Evolutionary conservation across 2,888 invertebrate species (phyloP), one percentile per base, ranked within the genome.

Genomic region (Cephus spinipes): DNA sequence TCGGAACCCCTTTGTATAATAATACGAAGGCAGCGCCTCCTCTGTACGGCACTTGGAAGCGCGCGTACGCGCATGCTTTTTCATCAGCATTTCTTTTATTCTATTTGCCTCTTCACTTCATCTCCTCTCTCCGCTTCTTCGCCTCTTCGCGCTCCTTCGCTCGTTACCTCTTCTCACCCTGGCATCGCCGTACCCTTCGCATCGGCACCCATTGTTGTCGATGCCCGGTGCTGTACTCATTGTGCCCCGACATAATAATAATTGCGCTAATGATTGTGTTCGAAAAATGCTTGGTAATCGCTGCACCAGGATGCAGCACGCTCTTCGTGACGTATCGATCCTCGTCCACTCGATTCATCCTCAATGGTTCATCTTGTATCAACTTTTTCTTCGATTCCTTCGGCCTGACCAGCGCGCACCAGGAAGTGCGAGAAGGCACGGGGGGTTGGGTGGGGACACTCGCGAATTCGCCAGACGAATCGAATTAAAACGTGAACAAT

Each of bases 221-320:
- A 82, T 81, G 81, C 55, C 82, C 82, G 84, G 82, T 84, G 85
- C 83, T 84, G 79, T 84, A 85, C 85, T 85, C 85, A 89, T 89
- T 89, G 89, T 89, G 83, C 85, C 79, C 84, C 85, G 84, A 83
- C 88, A 87, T 87, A 87, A 88, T 89, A 88, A 89, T 90, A 90
- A 90, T 90, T 90, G 90, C 89, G 86, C 89, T 90, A 90, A 90
- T 89, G 89, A 89, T 89, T 89, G 85, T 84, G 85, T 85, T 85
- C 85, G 83, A 87, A 89, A 89, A 89, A 85, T 83, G 88, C 89
- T 82, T 83, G 82, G 87, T 89, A 89, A 89, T 88, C 87, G 85
- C 81, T 79, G 69, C 74, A 80, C 77, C 33, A 71, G 71, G 71
- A 71, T 31, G 71, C 32, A 32, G 80, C 69, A 73, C 74, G 74